Conservation (phyloP, 2,113 vertebrate genomes). For the Mustela lutreola region DNA sequence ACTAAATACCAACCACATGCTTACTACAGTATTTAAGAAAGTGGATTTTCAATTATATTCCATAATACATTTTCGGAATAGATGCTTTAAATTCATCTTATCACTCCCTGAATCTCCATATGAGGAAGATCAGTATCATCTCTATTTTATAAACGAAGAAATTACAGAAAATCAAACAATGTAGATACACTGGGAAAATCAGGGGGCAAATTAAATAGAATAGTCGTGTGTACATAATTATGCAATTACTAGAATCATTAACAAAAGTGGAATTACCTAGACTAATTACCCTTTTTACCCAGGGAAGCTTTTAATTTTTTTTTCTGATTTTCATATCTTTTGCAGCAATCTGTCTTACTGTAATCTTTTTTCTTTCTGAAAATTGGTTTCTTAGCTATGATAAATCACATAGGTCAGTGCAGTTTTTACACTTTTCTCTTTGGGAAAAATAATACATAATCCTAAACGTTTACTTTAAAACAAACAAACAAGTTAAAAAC, state of each 20-base stretch:
- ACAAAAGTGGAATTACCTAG: background rate
- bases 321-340: background rate
- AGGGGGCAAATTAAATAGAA: background rate
- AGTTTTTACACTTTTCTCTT: slow-evolving; percentile 32
- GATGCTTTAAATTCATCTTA: slow-evolving; percentile 4
- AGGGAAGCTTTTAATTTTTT: background rate
- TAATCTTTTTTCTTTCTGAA: background rate
- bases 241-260: background rate
- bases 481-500: background rate
- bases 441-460: background rate
- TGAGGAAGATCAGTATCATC: background rate
- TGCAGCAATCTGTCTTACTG: background rate
- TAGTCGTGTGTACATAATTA: background rate
- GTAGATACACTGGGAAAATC: background rate
- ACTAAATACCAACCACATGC: background rate
- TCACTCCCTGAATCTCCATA: background rate
- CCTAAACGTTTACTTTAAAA: slow-evolving; percentile 23
- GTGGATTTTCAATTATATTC: slow-evolving; percentile 13
- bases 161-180: background rate
- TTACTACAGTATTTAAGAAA: background rate
- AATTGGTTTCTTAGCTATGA: background rate
- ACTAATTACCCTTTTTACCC: background rate
- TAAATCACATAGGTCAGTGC: background rate
- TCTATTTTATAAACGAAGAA: slow-evolving; percentile 52
- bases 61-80: slow-evolving; percentile 3